Evolutionary conservation across 2,888 invertebrate species (phyloP).

Genomic region (Limnephilus marmoratus): DNA sequence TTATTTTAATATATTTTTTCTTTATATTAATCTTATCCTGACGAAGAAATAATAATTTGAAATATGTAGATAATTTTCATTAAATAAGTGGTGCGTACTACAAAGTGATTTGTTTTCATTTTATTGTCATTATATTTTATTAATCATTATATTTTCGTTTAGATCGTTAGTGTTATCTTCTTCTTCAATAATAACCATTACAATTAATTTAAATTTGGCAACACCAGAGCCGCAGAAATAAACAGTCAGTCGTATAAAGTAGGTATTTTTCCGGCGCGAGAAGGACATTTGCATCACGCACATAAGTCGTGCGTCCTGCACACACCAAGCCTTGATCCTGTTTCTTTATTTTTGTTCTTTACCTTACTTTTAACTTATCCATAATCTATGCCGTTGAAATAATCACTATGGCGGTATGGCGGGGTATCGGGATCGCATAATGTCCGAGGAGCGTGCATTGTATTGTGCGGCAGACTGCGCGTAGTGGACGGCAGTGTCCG

Average conservation of each 20-base stretch:
- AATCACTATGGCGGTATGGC: slow-evolving; percentile 53
- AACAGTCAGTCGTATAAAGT: neutral
- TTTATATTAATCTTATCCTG: too few species aligned
- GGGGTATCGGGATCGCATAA: slow-evolving; percentile 64
- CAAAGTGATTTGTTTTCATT: too few species aligned
- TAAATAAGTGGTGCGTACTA: too few species aligned
- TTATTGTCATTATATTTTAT: too few species aligned
- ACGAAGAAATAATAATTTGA: too few species aligned
- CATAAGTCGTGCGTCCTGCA: slow-evolving; percentile 44
- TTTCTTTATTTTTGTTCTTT: slow-evolving; percentile 52
- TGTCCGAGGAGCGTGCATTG: slow-evolving; percentile 64
- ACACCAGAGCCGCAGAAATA: neutral
- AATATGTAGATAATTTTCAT: too few species aligned
- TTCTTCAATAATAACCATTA: neutral
- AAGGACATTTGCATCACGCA: slow-evolving; percentile 49
- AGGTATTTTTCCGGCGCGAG: slow-evolving; percentile 19
- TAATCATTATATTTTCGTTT: too few species aligned
- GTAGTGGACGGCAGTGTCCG: slow-evolving; percentile 60
- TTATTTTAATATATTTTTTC: too few species aligned
- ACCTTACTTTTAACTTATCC: slow-evolving; percentile 59
- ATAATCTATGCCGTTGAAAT: slow-evolving; percentile 55
- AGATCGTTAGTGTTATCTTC: too few species aligned
- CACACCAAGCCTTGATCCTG: slow-evolving; percentile 8
- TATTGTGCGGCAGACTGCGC: slow-evolving; percentile 59
- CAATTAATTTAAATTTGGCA: too few species aligned